phyloP scores from a whole-genome alignment of 2,797 vertebrate species.

The Pyrocephalus nanus region DNA sequence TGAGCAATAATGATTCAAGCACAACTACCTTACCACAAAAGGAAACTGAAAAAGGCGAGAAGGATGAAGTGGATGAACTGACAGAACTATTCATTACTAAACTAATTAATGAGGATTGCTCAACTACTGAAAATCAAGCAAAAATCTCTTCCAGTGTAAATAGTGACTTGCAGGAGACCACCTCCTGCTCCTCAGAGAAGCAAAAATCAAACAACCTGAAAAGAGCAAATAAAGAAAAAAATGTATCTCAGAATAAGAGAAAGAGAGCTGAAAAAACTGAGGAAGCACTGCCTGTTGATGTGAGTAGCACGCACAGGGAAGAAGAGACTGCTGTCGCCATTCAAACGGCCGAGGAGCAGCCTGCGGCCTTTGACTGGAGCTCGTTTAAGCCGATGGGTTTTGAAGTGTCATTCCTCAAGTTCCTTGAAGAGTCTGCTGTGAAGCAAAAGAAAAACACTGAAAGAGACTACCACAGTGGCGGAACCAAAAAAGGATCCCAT shows the following conservation, averaged over 20 bases:
- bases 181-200: conserved; percentile 70
- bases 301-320: conserved; percentile 70
- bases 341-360: conserved; percentile 74
- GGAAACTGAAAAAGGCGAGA: conserved; percentile 75
- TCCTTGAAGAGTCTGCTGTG: conserved; percentile 91
- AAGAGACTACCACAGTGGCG: conserved; percentile 76
- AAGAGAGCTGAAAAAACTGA: conserved; percentile 73
- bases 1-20: conserved; percentile 66
- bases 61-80: conserved; percentile 82
- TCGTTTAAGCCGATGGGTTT: conserved; percentile 98
- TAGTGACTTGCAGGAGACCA: conserved; percentile 71
- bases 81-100: conserved; percentile 83
- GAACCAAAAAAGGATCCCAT: conserved; percentile 82
- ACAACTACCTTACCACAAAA: conserved; percentile 58
- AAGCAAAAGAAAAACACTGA: conserved; percentile 87
- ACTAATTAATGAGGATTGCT: conserved; percentile 80
- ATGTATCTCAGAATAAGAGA: conserved; percentile 73
- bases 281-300: conserved; percentile 27
- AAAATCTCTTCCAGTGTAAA: conserved; percentile 70
- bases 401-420: conserved; percentile 95
- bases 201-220: conserved; percentile 75
- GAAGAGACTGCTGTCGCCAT: conserved; percentile 81
- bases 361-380: conserved; percentile 82
- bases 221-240: conserved; percentile 79
- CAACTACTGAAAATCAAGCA: conserved; percentile 70